These are phyloP conservation scores for Spodoptera littoralis DNA, from an alignment of 2,888 invertebrate species.

Conservation along the genomic window DNA sequence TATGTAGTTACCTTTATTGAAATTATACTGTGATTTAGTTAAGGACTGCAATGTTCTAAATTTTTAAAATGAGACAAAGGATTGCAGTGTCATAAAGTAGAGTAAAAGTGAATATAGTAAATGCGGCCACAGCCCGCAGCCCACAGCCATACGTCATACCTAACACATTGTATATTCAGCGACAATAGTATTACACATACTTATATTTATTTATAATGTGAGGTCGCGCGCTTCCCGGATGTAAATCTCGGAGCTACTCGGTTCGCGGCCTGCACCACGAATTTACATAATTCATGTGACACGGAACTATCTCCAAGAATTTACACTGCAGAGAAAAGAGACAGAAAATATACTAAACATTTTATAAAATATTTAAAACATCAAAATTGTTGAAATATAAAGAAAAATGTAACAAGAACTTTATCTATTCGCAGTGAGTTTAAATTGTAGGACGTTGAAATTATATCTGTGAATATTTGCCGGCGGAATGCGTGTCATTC, in stretches of 20 bases:
- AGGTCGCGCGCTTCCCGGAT: conserved; percentile 66
- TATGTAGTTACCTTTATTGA: no score
- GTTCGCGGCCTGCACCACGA: conserved; percentile 67
- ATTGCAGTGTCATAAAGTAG: conserved; percentile 11
- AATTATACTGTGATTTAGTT: no score
- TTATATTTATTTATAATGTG: conserved; percentile 65
- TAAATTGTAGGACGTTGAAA: conserved; percentile 61
- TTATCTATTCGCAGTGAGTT: conserved; percentile 37
- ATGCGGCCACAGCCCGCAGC: background rate
- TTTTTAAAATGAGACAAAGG: background rate
- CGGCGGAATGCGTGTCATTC: conserved; percentile 72
- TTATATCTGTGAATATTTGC: conserved; percentile 75
- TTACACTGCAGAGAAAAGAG: conserved; percentile 73
- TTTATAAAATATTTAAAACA: conserved; percentile 34
- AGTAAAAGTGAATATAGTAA: conserved; percentile 20
- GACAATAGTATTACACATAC: conserved; percentile 57
- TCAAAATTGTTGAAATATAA: conserved; percentile 23
- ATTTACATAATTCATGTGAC: conserved; percentile 85
- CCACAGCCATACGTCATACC: conserved; percentile 25
- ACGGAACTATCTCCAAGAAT: conserved; percentile 78
- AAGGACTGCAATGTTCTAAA: no score
- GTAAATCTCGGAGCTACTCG: conserved; percentile 75
- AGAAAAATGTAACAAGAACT: conserved; percentile 20
- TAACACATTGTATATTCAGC: conserved; percentile 46
- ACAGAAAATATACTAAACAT: conserved; percentile 58